Conservation (phyloP, 2,113 vertebrate species). For the Parus major region DNA sequence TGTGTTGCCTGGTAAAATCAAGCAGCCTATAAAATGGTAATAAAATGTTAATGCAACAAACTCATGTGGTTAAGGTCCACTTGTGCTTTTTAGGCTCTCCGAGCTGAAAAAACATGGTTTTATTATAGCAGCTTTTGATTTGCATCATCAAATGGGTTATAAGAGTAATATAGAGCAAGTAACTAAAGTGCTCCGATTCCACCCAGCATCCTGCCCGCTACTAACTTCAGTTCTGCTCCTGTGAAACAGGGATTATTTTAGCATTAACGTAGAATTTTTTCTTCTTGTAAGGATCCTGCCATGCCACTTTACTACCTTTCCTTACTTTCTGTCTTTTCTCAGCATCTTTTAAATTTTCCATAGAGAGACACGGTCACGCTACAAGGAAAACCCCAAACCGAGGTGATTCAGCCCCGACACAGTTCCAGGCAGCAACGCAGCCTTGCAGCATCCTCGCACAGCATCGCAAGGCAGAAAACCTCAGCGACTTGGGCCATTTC, state of each 20-base stretch:
- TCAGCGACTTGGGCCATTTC: rapidly evolving
- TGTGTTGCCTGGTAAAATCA: background rate
- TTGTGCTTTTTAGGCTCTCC: background rate
- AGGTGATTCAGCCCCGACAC: background rate
- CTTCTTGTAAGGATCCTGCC: background rate
- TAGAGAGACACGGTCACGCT: background rate
- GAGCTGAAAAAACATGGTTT: background rate
- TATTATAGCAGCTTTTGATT: background rate
- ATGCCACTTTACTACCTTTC: background rate
- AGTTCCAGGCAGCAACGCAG: rapidly evolving
- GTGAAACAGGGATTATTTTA: background rate
- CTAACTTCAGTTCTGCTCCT: background rate
- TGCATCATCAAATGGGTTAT: background rate
- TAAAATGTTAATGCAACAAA: background rate
- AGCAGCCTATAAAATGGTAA: background rate
- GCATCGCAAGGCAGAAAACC: background rate
- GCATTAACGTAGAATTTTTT: too few relatives aligned
- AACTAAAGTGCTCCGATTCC: background rate
- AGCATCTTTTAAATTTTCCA: background rate
- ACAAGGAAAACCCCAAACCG: background rate
- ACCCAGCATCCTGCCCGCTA: background rate
- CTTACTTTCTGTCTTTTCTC: background rate
- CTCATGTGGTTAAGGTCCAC: background rate
- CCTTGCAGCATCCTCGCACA: background rate
- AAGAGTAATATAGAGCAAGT: background rate